A percentile compares a stretch with the other conserved stretches of the same genome.
phyloP scores from a whole-genome alignment of 92 coral and sea anemone species.

The Actinernus sp. region DNA sequence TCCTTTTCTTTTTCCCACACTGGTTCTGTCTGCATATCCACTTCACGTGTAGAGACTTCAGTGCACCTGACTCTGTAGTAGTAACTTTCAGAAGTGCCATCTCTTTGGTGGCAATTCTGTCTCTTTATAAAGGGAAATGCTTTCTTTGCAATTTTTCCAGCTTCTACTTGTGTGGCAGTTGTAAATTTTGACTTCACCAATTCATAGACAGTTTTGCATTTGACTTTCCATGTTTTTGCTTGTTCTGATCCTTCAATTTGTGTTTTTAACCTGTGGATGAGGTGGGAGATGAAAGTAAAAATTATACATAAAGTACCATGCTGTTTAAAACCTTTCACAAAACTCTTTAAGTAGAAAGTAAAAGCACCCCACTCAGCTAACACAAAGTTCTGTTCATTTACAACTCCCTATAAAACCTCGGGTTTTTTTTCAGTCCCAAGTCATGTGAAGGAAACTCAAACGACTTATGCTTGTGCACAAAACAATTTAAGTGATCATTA shows the following conservation, averaged over 20 bases:
- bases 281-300: no score
- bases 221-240: conserved; percentile 24
- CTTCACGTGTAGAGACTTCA: background rate
- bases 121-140: conserved; percentile 53
- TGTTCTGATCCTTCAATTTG: conserved; percentile 25
- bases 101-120: conserved; percentile 34
- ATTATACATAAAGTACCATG: no score
- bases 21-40: background rate
- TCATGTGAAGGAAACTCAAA: no score
- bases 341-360: no score
- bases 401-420: no score
- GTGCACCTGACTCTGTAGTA: conserved; percentile 21
- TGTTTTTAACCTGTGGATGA: conserved; percentile 49
- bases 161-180: conserved; percentile 12
- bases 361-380: no score
- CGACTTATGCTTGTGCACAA: no score
- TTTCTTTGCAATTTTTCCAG: conserved; percentile 29
- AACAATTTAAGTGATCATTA: no score
- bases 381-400: no score
- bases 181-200: conserved; percentile 8
- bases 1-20: background rate
- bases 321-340: no score
- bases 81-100: conserved; percentile 25
- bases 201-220: conserved; percentile 29
- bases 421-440: no score